Conservation (phyloP, 2,888 invertebrate species). For the Sphaerolaimus hirsutus region DNA sequence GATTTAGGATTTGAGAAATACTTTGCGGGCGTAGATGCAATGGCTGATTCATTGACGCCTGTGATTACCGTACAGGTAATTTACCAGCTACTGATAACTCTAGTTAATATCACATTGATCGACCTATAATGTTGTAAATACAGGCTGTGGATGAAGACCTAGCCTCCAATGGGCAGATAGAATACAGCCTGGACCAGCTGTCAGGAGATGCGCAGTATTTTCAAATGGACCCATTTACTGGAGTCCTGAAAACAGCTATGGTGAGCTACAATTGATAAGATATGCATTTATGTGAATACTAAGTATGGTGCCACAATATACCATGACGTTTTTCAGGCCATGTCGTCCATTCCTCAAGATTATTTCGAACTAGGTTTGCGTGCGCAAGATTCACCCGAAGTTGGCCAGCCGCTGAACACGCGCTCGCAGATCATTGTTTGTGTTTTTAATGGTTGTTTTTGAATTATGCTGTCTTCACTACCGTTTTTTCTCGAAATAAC, state of each 20-base stretch:
- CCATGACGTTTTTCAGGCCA: too few species aligned
- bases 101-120: background rate
- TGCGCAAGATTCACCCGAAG: background rate
- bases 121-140: background rate
- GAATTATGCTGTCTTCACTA: too few species aligned
- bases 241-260: background rate
- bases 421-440: too few species aligned
- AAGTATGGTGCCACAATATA: too few species aligned
- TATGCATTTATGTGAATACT: too few species aligned
- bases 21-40: conserved; percentile 17
- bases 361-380: background rate
- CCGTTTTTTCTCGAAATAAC: too few species aligned
- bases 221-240: conserved; percentile 10
- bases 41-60: conserved; percentile 13
- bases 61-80: conserved; percentile 15
- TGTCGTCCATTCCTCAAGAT: background rate
- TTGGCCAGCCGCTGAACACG: background rate
- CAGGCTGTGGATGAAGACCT: conserved; percentile 66
- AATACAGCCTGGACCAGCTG: conserved; percentile 40
- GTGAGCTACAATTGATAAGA: too few species aligned
- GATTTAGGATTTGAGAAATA: conserved; percentile 13
- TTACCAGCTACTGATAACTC: background rate
- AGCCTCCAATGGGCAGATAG: conserved; percentile 52
- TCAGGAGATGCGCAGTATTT: conserved; percentile 19
- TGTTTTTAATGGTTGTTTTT: too few species aligned